phyloP scores from a whole-genome alignment of 2,888 invertebrate genomes.

The Hofmannophila pseudospretella region DNA sequence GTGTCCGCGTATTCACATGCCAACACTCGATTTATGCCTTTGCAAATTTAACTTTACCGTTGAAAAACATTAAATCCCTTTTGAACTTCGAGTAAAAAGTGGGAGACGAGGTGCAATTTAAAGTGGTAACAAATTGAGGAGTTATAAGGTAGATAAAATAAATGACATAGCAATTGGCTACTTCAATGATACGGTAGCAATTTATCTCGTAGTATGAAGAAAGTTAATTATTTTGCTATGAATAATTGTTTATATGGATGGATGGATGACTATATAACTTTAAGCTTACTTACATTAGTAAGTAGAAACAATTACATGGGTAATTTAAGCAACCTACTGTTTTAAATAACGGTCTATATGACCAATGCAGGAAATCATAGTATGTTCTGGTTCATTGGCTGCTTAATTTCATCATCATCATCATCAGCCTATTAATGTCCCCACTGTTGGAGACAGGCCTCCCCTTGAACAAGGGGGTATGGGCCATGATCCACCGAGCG shows the following conservation, averaged over 20 bases:
- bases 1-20: constrained; percentile 66
- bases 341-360: too few species aligned
- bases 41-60: constrained; percentile 24
- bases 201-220: constrained; percentile 54
- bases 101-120: too few species aligned
- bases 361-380: too few species aligned
- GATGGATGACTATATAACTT: too few species aligned
- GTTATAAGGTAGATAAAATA: constrained; percentile 36
- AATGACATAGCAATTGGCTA: constrained; percentile 42
- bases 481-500: too few species aligned
- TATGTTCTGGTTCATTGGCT: too few species aligned
- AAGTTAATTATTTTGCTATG: constrained; percentile 61
- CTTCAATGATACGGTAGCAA: constrained; percentile 42
- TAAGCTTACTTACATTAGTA: not conserved
- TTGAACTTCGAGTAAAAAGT: constrained; percentile 5
- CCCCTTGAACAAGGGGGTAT: too few species aligned
- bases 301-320: too few species aligned
- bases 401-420: too few species aligned
- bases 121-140: constrained; percentile 1
- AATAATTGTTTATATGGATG: constrained; percentile 54
- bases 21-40: constrained; percentile 60
- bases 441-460: too few species aligned
- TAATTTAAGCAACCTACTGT: too few species aligned
- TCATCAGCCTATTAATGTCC: too few species aligned
- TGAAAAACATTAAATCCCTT: not conserved